Base-by-base conservation (phyloP, 2,113 vertebrate genomes). In the Syrmaticus mikado region DNA sequence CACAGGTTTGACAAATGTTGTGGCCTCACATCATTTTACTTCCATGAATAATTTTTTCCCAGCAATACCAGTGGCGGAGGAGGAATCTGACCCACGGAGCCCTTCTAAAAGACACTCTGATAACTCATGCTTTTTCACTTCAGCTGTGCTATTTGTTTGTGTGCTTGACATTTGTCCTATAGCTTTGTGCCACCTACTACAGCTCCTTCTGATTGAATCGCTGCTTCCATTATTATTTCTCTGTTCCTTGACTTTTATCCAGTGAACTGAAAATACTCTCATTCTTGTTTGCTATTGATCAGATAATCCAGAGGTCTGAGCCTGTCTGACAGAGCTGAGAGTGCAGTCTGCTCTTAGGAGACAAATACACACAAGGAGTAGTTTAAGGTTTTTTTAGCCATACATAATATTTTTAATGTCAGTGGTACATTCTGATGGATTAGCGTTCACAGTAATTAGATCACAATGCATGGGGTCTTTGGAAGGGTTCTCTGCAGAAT, bases 271-370 rank as follows among this genome's bases (percentile, higher is more conserved):
- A 91, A 96, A 89, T 64, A 20, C 38, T 89, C 85, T n/a, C 53
- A n/a, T 68, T 90, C 82, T 57, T 32, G 22, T 62, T 87, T 62
- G 80, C 45, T 71, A 41, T 88, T 90, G 89, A 94, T 95, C 89
- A 92, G 73, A 38, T 87, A 64, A 94, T 82, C 86, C 83, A 60
- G 65, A 32, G 77, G 38, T 70, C 86, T 67, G 75, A 74, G 85
- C 36, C 58, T 43, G 15, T 65, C 36, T 50, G 80, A 55, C 1
- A 1, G 40, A 57, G 15, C 72, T 1, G 1, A 57, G 55, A n/a
- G 85, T 67, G 55, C 68, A 11, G 14, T 71, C 22, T 53, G 61
- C 11, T 22, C 28, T 6, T 74, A 75, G 73, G 41, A 73, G 79
- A 73, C 3, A 45, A 90, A 73, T 24, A 25, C 3, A 2, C 8